These are phyloP conservation scores for Synanthedon formicaeformis DNA, from an alignment of 2,888 invertebrate genomes.

Conservation along the genomic window DNA sequence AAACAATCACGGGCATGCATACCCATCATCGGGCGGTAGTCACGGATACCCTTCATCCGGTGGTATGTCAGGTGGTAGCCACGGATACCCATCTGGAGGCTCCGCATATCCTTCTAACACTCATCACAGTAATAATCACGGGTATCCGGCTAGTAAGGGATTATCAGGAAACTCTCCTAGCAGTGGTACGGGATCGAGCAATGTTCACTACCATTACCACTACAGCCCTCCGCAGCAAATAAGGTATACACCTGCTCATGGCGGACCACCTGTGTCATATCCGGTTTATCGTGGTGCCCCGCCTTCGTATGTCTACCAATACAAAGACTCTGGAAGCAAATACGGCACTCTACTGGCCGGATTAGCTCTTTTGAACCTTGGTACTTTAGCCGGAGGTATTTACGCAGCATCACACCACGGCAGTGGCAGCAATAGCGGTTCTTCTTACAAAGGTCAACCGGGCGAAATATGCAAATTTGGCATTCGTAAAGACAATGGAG, in stretches of 20 bases:
- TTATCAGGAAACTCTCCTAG: slow-evolving; percentile 12
- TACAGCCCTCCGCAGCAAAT: slow-evolving; percentile 14
- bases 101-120: neutral
- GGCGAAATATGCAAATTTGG: slow-evolving; percentile 12
- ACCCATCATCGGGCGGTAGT: slow-evolving; percentile 6
- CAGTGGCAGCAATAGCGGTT: neutral
- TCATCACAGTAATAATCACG: slow-evolving; percentile 5
- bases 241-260: slow-evolving; percentile 7
- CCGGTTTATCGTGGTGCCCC: slow-evolving; percentile 11
- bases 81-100: slow-evolving; percentile 1
- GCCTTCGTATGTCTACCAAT: slow-evolving; percentile 11
- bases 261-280: slow-evolving; percentile 8
- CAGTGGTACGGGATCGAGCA: slow-evolving; percentile 6
- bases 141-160: slow-evolving; percentile 13
- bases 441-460: slow-evolving; percentile 8
- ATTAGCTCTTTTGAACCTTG: slow-evolving; percentile 12
- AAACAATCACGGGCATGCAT: neutral
- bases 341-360: slow-evolving; percentile 11
- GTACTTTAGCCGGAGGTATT: slow-evolving; percentile 7
- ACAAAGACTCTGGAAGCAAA: slow-evolving; percentile 12
- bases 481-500: slow-evolving; percentile 11
- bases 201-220: slow-evolving; percentile 10
- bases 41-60: slow-evolving; percentile 10
- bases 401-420: slow-evolving; percentile 3
- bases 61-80: slow-evolving; percentile 9